Evolutionary conservation across 2,888 invertebrate genomes (phyloP).

Genomic region (Spialia ferax): DNA sequence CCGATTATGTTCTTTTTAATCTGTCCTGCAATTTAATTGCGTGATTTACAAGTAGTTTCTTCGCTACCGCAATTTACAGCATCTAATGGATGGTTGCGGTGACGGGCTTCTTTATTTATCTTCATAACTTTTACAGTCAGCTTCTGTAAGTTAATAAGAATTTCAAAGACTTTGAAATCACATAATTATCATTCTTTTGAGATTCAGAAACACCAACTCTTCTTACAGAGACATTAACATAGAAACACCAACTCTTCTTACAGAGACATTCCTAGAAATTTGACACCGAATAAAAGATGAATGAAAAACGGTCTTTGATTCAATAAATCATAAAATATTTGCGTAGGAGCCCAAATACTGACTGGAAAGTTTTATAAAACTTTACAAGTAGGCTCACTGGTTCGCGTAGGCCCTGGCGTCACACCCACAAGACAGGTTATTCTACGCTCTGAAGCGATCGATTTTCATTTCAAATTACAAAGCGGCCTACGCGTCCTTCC

Average conservation of each 20-base stretch:
- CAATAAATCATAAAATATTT: slow-evolving; percentile 59
- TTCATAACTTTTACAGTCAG: neutral
- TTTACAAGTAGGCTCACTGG: slow-evolving; percentile 54
- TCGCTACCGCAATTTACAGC: neutral
- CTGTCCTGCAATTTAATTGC: slow-evolving; percentile 4
- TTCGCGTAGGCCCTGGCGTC: slow-evolving; percentile 66
- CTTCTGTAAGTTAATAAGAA: neutral
- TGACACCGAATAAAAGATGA: slow-evolving; percentile 5
- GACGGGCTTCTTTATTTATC: neutral
- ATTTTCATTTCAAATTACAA: slow-evolving; percentile 82
- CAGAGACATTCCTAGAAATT: neutral
- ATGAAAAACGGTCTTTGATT: slow-evolving; percentile 29
- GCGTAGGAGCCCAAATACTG: slow-evolving; percentile 64
- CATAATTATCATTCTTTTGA: too few relatives aligned
- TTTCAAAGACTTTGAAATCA: too few relatives aligned
- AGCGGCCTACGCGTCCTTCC: slow-evolving; percentile 70
- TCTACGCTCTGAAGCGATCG: slow-evolving; percentile 72
- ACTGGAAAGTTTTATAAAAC: slow-evolving; percentile 61
- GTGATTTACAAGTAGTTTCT: neutral
- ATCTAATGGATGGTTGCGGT: neutral
- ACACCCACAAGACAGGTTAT: slow-evolving; percentile 79
- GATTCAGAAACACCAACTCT: too few relatives aligned
- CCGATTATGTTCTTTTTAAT: slow-evolving; percentile 21
- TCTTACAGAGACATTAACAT: too few relatives aligned
- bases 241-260: too few relatives aligned